These are phyloP conservation scores for Tribolium castaneum DNA, from an alignment of 1,140 invertebrate genomes.

Conservation along the genomic window DNA sequence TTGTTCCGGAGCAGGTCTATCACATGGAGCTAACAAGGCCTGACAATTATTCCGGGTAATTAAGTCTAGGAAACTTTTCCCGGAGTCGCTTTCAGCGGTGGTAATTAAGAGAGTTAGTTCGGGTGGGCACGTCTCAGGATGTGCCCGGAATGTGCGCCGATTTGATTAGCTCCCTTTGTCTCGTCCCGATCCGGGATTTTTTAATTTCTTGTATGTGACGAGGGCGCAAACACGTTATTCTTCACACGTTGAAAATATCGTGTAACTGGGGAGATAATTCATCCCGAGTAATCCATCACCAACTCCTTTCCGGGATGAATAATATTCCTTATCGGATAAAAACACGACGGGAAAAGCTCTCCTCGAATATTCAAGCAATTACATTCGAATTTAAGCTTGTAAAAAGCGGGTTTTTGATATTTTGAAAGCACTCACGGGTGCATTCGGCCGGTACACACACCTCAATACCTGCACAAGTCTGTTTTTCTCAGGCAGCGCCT, in stretches of 20 bases:
- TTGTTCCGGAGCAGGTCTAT: constrained; percentile 34
- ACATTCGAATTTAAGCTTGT: constrained; percentile 52
- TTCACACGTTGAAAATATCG: constrained; percentile 24
- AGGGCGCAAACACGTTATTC: not conserved
- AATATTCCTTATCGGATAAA: constrained; percentile 41
- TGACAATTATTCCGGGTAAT: constrained; percentile 65
- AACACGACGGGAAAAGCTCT: constrained; percentile 32
- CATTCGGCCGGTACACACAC: constrained; percentile 58
- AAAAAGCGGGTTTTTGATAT: constrained; percentile 50
- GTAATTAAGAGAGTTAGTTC: constrained; percentile 61
- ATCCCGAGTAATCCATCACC: constrained; percentile 36
- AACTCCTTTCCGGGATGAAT: constrained; percentile 28
- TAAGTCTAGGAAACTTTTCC: constrained; percentile 62
- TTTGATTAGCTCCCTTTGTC: constrained; percentile 61
- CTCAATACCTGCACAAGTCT: constrained; percentile 59
- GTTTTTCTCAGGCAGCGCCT: constrained; percentile 55
- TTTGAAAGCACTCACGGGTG: constrained; percentile 53
- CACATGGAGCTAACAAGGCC: constrained; percentile 61
- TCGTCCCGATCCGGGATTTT: not conserved
- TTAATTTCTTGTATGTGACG: not conserved
- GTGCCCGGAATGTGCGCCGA: constrained; percentile 60
- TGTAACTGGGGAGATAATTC: constrained; percentile 36
- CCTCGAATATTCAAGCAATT: constrained; percentile 48
- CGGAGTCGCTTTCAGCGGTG: constrained; percentile 59
- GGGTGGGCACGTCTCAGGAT: constrained; percentile 56